Base-by-base conservation (phyloP, 2,797 vertebrate species). In the Varecia variegata region DNA sequence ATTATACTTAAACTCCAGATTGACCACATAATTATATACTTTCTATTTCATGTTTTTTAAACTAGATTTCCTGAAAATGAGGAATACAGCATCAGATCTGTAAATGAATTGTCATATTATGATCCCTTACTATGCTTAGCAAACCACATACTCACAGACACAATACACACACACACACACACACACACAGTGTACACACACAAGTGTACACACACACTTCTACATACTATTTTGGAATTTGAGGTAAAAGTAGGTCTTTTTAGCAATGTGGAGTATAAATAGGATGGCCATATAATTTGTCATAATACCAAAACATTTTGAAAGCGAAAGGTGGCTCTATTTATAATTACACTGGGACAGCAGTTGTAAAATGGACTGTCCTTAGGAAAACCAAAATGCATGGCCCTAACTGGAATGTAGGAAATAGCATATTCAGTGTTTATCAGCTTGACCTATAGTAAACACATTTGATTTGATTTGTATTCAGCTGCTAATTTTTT, bases 11-110 rank as follows among this genome's bases (percentile, higher is more conserved):
- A 25, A 77, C 38, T 77, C 21, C 47, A 92, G 13, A 90, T 62
- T 71, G 1, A 11, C 58, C n/a, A 82, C 25, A 40, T n/a, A 90
- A 92, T 92, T 93, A 71, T 35, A 23, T 54, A 60, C 14, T 88
- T 71, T 85, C 6, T 90, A 76, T 81, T 95, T 95, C 35, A 52
- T 40, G 25, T 58, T 83, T 87, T 95, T 54, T 62, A 82, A 80
- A 74, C 56, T 47, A 92, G 7, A 21, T n/a, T 85, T 84, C 47
- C 87, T 89, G 25, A 94, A 95, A 76, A 89, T 30, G 45, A 81
- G 54, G 27, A 83, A 14, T 58, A 67, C 40, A 60, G 35, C 2
- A 52, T 88, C 4, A 82, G 21, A 15, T 74, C 23, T 80, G 9
- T 82, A 43, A 43, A 58, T 85, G 17, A 54, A 67, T 52, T 50